Percentiles rank a stretch among this genome's conserved stretches.
These are phyloP conservation scores for Pithys albifrons DNA, from an alignment of 2,113 vertebrate species.

Conservation along the genomic window DNA sequence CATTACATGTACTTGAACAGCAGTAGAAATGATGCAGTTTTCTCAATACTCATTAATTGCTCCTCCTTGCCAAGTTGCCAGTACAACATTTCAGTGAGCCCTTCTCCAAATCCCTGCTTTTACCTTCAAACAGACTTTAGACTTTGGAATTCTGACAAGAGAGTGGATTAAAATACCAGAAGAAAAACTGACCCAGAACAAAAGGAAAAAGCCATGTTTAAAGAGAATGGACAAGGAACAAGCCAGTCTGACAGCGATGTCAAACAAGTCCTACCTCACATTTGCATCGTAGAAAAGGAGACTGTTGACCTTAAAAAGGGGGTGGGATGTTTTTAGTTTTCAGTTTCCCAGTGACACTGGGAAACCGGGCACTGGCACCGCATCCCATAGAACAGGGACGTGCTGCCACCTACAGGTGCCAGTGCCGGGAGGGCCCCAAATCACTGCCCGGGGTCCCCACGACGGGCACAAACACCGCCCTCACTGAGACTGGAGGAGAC, in stretches of 20 bases:
- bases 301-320: neutral
- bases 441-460: neutral
- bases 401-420: constrained; percentile 68
- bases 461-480: fast-evolving
- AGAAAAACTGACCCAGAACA: neutral
- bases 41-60: neutral
- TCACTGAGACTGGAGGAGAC: neutral
- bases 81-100: neutral
- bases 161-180: neutral
- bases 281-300: neutral
- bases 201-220: neutral
- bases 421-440: neutral
- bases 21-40: neutral
- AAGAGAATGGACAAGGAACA: neutral
- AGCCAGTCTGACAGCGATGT: neutral
- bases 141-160: neutral
- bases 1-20: neutral
- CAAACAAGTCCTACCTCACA: neutral
- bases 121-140: neutral
- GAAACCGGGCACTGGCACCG: neutral
- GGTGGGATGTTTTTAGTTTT: neutral
- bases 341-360: neutral
- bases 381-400: constrained; percentile 27
- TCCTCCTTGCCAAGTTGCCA: neutral
- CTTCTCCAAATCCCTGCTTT: neutral